Percentiles rank a stretch among this genome's conserved stretches.
Evolutionary conservation across 2,797 vertebrate species (phyloP).

Genomic region (Lithobates sylvaticus): DNA sequence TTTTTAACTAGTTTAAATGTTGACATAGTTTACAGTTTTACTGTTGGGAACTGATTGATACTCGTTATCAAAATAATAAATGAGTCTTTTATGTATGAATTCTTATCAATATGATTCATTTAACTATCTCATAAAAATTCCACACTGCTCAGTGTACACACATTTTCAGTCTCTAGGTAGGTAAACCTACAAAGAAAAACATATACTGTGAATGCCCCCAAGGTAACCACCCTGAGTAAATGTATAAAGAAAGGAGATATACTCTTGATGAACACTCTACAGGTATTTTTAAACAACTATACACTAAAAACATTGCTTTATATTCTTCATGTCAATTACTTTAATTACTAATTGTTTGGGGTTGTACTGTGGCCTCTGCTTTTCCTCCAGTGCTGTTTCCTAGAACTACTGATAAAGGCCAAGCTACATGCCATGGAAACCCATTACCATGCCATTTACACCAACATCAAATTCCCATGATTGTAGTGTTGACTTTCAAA

Average conservation of each 20-base stretch:
- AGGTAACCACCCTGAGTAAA: not conserved
- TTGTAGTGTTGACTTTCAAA: too few relatives aligned
- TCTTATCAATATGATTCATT: slow-evolving; percentile 31
- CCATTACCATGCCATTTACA: too few relatives aligned
- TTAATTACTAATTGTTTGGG: too few relatives aligned
- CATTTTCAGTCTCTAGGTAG: slow-evolving; percentile 12
- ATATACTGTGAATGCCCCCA: not conserved
- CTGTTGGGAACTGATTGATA: slow-evolving; percentile 36
- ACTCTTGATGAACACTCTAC: too few relatives aligned
- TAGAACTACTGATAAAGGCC: too few relatives aligned
- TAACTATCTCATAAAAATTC: slow-evolving; percentile 44
- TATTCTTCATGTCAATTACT: too few relatives aligned
- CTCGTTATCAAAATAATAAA: slow-evolving; percentile 53
- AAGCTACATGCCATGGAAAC: too few relatives aligned
- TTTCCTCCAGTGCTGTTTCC: too few relatives aligned
- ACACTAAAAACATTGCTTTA: too few relatives aligned
- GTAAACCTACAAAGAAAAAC: slow-evolving; percentile 5
- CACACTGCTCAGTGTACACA: slow-evolving; percentile 14
- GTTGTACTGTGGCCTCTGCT: too few relatives aligned
- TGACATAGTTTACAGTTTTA: slow-evolving; percentile 22
- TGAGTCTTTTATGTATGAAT: slow-evolving; percentile 21
- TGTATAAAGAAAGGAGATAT: not conserved
- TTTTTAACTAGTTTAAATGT: slow-evolving; percentile 26
- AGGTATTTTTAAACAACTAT: too few relatives aligned
- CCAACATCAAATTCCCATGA: too few relatives aligned